Conservation (phyloP, 2,888 invertebrate genomes). For the Dolichomitus sp. region DNA sequence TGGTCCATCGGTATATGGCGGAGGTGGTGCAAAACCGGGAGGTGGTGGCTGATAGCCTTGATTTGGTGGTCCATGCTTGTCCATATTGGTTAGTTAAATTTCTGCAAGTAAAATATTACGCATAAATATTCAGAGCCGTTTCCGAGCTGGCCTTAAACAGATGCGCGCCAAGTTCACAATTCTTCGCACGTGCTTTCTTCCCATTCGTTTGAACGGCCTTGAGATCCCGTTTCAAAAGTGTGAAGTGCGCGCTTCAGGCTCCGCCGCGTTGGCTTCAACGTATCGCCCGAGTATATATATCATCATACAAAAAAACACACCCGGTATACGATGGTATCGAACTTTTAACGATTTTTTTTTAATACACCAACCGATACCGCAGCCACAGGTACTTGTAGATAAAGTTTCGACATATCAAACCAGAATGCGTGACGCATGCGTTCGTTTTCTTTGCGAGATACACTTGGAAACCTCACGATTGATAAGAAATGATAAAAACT, state of each 20-base stretch:
- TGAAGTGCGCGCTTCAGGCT: background rate
- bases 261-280: background rate
- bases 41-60: conserved; percentile 68
- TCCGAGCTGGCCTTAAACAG: no score
- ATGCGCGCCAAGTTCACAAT: background rate
- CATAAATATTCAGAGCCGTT: background rate
- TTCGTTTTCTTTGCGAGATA: conserved; percentile 35
- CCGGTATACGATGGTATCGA: background rate
- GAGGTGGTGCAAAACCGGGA: conserved; percentile 66
- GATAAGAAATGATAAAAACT: conserved; percentile 41
- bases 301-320: background rate
- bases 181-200: conserved; percentile 1
- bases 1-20: conserved; percentile 60
- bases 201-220: background rate
- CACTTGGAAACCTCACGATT: conserved; percentile 11
- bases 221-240: background rate
- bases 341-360: background rate
- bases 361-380: background rate
- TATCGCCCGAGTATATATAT: background rate
- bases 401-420: background rate
- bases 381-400: background rate
- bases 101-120: conserved; percentile 13
- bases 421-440: background rate
- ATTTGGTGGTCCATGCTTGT: conserved; percentile 59
- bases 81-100: conserved; percentile 38